Evolutionary conservation across 2,797 vertebrate species (phyloP).

Genomic region (Poeciliopsis infans): DNA sequence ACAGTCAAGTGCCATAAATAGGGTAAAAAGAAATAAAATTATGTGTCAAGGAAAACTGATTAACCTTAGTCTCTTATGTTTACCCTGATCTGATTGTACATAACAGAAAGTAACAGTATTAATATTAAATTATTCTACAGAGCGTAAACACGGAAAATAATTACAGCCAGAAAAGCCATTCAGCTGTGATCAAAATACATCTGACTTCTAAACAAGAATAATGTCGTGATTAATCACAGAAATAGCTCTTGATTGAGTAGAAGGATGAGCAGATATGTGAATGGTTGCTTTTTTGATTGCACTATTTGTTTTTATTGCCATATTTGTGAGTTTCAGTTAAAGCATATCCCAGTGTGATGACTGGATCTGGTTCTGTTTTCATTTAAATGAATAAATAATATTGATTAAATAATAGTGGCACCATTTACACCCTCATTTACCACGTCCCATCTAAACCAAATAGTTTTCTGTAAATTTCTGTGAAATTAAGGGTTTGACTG

Average conservation of each 20-base stretch:
- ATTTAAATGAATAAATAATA: background rate
- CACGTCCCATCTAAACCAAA: background rate
- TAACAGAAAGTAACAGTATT: constrained; percentile 1
- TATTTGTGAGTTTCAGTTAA: constrained; percentile 38
- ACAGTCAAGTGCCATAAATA: constrained; percentile 39
- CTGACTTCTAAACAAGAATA: constrained; percentile 33
- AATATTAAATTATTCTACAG: background rate
- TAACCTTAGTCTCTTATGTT: constrained; percentile 23
- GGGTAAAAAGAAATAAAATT: constrained; percentile 10
- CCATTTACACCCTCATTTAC: background rate
- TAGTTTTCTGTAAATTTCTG: background rate
- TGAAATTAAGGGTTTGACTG: constrained; percentile 3
- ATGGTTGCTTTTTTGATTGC: constrained; percentile 42
- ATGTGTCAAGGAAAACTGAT: constrained; percentile 11
- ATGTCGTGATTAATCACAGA: constrained; percentile 32
- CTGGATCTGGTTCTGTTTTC: background rate
- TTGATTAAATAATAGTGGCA: too few species aligned
- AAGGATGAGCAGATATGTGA: constrained; percentile 37
- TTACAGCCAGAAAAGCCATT: constrained; percentile 15
- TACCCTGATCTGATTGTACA: constrained; percentile 15
- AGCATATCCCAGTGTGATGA: background rate
- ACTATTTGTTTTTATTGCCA: constrained; percentile 24
- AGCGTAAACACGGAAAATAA: constrained; percentile 3
- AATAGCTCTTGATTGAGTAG: constrained; percentile 34
- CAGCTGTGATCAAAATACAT: constrained; percentile 17